Percentiles rank a stretch among this genome's conserved stretches.
phyloP scores from a whole-genome alignment of 2,797 vertebrate genomes.

The Pangasius macronema region DNA sequence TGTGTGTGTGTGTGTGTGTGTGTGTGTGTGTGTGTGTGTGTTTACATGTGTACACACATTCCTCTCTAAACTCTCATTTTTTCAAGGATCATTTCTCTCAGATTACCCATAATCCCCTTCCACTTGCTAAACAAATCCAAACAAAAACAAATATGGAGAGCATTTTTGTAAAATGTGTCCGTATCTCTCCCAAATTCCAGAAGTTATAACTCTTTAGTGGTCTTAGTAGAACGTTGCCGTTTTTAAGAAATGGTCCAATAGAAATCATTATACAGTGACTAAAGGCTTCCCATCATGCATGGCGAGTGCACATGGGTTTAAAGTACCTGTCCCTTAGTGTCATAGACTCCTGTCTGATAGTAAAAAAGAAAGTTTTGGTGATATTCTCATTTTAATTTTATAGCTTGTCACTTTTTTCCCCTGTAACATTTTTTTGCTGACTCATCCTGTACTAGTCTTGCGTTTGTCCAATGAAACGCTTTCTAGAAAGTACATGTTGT shows the following conservation, averaged over 20 bases:
- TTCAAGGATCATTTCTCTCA: background rate
- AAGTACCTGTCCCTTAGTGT: background rate
- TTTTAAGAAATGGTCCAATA: background rate
- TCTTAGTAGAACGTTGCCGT: background rate
- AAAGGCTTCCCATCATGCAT: no score
- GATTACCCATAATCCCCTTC: background rate
- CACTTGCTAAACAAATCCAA: background rate
- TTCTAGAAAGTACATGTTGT: background rate
- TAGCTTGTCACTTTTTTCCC: no score
- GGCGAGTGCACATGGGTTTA: background rate
- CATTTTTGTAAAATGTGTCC: background rate
- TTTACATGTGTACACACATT: background rate
- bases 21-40: background rate
- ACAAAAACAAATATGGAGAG: background rate
- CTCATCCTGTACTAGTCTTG: background rate
- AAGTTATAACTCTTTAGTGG: background rate
- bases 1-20: background rate
- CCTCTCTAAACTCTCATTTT: background rate
- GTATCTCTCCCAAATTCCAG: background rate
- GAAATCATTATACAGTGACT: background rate
- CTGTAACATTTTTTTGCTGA: background rate
- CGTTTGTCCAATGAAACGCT: no score
- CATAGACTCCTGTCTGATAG: background rate
- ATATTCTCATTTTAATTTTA: no score
- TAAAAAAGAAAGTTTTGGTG: no score